Conservation (phyloP, 2,797 vertebrate genomes). For the Microcaecilia unicolor region DNA sequence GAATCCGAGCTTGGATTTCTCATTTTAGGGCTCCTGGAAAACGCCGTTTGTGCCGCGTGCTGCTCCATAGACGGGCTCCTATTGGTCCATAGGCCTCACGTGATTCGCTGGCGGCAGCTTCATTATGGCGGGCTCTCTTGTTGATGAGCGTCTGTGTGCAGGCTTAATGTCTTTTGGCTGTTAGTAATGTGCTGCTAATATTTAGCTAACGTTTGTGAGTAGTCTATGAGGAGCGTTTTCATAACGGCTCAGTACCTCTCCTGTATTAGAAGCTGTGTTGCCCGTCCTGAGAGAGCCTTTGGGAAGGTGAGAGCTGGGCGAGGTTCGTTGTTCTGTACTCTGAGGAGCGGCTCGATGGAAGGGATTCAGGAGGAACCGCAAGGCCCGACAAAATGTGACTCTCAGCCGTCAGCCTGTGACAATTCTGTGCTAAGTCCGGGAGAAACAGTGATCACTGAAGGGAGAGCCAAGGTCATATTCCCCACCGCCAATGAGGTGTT, state of each 20-base stretch:
- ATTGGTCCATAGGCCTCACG: conserved; percentile 17
- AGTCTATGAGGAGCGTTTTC: too few species aligned
- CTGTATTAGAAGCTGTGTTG: too few species aligned
- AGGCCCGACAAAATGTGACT: background rate
- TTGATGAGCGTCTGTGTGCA: background rate
- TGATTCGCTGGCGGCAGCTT: background rate
- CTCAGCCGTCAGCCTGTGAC: background rate
- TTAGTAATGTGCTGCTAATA: too few species aligned
- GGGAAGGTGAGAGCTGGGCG: too few species aligned
- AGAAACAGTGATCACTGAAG: conserved; percentile 72
- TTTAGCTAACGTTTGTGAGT: too few species aligned
- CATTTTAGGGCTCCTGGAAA: too few species aligned
- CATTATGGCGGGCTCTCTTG: conserved; percentile 41
- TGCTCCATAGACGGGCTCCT: background rate
- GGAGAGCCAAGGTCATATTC: conserved; percentile 71
- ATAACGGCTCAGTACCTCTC: too few species aligned
- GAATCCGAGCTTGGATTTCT: too few species aligned
- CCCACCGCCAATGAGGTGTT: conserved; percentile 83
- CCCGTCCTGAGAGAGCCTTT: too few species aligned
- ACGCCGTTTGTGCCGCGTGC: background rate
- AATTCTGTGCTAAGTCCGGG: conserved; percentile 33
- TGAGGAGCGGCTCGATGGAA: too few species aligned
- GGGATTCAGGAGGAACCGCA: background rate
- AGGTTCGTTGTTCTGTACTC: too few species aligned
- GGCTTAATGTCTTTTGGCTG: too few species aligned